Evolutionary conservation across 2,888 invertebrate species (phyloP).

Genomic region (Ectropis crepuscularia): DNA sequence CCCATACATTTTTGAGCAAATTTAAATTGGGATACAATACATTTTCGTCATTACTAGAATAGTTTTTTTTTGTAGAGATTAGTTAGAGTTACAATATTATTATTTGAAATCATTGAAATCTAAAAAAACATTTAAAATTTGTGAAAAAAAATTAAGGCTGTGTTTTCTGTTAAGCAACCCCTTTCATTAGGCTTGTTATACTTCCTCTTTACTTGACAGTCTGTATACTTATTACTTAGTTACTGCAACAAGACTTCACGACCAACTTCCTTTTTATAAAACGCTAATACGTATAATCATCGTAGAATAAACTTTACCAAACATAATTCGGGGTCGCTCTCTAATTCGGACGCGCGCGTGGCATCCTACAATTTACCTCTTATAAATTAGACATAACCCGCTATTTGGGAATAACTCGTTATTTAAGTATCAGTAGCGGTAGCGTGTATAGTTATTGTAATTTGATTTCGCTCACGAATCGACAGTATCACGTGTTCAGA

Average conservation of each 20-base stretch:
- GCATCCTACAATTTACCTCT: constrained; percentile 78
- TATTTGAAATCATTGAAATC: no score
- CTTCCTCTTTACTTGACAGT: constrained; percentile 11
- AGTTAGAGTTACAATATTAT: no score
- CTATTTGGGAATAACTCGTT: constrained; percentile 69
- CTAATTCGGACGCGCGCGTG: constrained; percentile 67
- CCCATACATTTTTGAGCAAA: background rate
- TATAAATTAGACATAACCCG: constrained; percentile 80
- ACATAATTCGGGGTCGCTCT: constrained; percentile 62
- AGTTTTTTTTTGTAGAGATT: no score
- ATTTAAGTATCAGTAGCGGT: constrained; percentile 75
- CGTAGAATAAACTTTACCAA: constrained; percentile 71
- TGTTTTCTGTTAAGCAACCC: background rate
- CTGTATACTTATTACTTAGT: constrained; percentile 30
- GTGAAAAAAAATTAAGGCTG: no score
- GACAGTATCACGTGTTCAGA: constrained; percentile 49
- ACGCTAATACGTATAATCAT: constrained; percentile 70
- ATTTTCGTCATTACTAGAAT: no score
- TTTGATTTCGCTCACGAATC: constrained; percentile 79
- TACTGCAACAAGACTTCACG: constrained; percentile 42
- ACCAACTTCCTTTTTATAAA: constrained; percentile 57
- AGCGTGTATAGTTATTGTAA: constrained; percentile 81
- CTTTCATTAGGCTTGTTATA: background rate
- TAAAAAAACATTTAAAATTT: no score
- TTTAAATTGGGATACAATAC: no score